Evolutionary conservation across 2,888 invertebrate species (phyloP).

Genomic region (Carpatolechia fugitivella): DNA sequence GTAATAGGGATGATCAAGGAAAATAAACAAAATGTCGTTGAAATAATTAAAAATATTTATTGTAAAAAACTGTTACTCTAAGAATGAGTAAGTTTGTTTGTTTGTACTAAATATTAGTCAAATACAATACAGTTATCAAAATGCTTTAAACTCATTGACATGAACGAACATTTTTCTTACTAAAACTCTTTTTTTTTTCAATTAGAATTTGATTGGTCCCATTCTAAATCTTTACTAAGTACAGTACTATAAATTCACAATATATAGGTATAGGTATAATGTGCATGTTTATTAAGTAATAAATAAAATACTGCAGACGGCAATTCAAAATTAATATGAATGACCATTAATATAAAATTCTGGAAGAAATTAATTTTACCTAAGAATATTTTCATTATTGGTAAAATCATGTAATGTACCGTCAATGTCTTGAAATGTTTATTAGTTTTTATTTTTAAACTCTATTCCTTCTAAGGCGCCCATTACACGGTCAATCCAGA

Average conservation of each 20-base stretch:
- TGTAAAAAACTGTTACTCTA: conserved; percentile 34
- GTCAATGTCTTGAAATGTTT: no score
- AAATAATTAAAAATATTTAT: conserved; percentile 30
- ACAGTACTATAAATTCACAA: neutral
- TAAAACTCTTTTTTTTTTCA: conserved; percentile 15
- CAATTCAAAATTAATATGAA: neutral
- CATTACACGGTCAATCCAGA: no score
- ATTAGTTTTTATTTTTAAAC: no score
- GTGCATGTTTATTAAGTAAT: neutral
- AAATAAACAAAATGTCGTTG: neutral
- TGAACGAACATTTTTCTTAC: neutral
- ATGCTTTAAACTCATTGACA: neutral
- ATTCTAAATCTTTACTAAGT: conserved; percentile 14
- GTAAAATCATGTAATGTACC: no score
- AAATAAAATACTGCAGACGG: conserved; percentile 14
- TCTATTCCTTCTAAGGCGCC: no score
- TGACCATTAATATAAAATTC: neutral
- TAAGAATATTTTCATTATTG: no score
- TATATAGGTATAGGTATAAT: neutral
- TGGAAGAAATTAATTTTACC: no score
- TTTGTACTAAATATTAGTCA: conserved; percentile 34
- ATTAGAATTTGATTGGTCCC: conserved; percentile 28
- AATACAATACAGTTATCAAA: conserved; percentile 10
- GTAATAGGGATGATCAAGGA: no score
- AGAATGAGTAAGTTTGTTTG: conserved; percentile 27